A percentile compares a stretch with the other conserved stretches of the same genome.
Evolutionary conservation across 2,113 vertebrate genomes (phyloP).

Genomic region (Ardeotis arabs): DNA sequence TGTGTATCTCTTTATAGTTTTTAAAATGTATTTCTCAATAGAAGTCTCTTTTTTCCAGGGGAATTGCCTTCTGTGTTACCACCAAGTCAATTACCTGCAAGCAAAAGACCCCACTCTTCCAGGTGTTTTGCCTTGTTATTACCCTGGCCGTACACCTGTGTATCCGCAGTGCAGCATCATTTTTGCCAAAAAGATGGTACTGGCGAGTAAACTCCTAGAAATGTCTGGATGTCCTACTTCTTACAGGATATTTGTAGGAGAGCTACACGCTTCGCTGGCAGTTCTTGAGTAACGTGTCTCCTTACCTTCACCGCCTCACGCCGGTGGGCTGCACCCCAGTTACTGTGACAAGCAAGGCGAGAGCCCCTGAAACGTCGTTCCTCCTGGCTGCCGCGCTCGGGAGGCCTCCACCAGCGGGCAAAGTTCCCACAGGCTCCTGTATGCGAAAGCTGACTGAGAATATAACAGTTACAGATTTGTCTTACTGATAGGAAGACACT

Average conservation of each 20-base stretch:
- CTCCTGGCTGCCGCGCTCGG: background rate
- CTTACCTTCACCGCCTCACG: background rate
- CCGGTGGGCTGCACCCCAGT: background rate
- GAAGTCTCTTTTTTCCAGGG: background rate
- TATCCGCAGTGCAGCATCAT: rapidly evolving
- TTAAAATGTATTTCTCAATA: background rate
- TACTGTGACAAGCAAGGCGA: background rate
- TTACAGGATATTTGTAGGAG: background rate
- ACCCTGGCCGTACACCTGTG: background rate
- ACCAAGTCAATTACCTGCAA: background rate
- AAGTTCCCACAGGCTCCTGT: background rate
- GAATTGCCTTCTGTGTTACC: background rate
- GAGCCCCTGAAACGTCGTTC: background rate
- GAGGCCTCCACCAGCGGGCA: background rate
- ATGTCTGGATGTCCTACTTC: background rate
- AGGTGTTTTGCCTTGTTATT: background rate
- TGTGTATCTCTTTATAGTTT: background rate
- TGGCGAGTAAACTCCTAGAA: background rate
- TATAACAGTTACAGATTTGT: background rate
- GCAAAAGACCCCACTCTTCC: background rate
- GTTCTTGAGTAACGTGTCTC: background rate
- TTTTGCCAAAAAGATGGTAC: background rate
- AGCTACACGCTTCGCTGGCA: background rate
- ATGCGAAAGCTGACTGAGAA: background rate
- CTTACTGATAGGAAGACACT: background rate